Percentiles rank a stretch among this genome's conserved stretches.
These are phyloP conservation scores for Bubo bubo DNA, from an alignment of 2,113 vertebrate species.

Conservation along the genomic window DNA sequence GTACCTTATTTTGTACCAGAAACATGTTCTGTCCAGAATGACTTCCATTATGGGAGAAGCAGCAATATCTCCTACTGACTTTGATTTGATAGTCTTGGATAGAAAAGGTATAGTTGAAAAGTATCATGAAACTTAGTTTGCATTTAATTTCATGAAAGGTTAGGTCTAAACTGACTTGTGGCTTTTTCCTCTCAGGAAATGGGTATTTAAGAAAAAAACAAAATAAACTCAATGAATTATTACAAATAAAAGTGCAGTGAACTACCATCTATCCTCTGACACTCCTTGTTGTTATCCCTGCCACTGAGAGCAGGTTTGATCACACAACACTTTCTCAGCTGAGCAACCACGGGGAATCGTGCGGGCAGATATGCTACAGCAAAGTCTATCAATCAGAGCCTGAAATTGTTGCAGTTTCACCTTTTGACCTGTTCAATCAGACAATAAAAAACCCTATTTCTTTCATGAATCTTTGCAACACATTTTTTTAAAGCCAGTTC, in stretches of 20 bases:
- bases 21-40: not conserved
- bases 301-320: not conserved
- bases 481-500: not conserved
- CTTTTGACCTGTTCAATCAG: conserved; percentile 1
- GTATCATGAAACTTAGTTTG: not conserved
- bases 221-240: not conserved
- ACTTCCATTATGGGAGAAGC: not conserved
- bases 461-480: conserved; percentile 29
- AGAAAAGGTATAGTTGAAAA: not conserved
- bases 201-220: not conserved
- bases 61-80: not conserved
- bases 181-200: not conserved
- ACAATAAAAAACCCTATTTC: not conserved
- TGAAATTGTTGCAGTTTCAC: not conserved
- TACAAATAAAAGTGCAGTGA: not conserved
- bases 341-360: not conserved
- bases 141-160: not conserved
- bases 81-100: not conserved
- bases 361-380: not conserved
- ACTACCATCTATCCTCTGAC: not conserved
- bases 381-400: conserved; percentile 11
- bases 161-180: not conserved
- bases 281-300: not conserved
- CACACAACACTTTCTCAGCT: conserved; percentile 7
- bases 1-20: not conserved